Evolutionary conservation across 1,140 invertebrate genomes (phyloP).

Genomic region (Drosophila parvula): DNA sequence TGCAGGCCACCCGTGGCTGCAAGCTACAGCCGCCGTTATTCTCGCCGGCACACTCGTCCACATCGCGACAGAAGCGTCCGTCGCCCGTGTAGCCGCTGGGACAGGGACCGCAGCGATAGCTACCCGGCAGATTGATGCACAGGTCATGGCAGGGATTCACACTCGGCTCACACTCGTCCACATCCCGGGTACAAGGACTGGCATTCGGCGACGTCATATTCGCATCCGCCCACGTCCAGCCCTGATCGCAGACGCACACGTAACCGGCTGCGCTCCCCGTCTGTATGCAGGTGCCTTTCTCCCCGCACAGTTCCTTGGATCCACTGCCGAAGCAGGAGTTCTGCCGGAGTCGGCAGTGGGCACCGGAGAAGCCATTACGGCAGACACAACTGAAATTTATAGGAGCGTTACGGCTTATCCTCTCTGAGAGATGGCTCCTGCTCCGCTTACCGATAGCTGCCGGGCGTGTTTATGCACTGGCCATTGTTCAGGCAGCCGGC

Average conservation of each 20-base stretch:
- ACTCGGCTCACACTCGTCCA: constrained; percentile 92
- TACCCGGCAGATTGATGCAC: constrained; percentile 94
- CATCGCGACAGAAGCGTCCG: constrained; percentile 93
- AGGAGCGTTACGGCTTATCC: no score
- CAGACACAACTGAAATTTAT: constrained; percentile 89
- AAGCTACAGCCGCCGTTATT: constrained; percentile 97
- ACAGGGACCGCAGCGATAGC: constrained; percentile 93
- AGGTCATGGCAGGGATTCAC: constrained; percentile 91
- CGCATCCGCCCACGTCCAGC: constrained; percentile 90
- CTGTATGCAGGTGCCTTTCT: constrained; percentile 92
- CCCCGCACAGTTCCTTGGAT: constrained; percentile 93
- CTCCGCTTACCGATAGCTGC: constrained; percentile 89
- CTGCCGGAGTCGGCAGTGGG: constrained; percentile 90
- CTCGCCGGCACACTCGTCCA: constrained; percentile 91
- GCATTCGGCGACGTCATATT: constrained; percentile 86
- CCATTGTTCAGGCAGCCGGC: constrained; percentile 95
- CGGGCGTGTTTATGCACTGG: constrained; percentile 91
- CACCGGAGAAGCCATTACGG: constrained; percentile 89
- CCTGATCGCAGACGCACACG: constrained; percentile 92
- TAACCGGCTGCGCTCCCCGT: constrained; percentile 86
- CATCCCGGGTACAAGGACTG: constrained; percentile 87
- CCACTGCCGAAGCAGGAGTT: constrained; percentile 89
- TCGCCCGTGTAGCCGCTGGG: constrained; percentile 93
- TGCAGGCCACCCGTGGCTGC: constrained; percentile 88
- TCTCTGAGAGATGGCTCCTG: no score